phyloP scores from a whole-genome alignment of 2,113 vertebrate species.

The Cyprinus carpio region DNA sequence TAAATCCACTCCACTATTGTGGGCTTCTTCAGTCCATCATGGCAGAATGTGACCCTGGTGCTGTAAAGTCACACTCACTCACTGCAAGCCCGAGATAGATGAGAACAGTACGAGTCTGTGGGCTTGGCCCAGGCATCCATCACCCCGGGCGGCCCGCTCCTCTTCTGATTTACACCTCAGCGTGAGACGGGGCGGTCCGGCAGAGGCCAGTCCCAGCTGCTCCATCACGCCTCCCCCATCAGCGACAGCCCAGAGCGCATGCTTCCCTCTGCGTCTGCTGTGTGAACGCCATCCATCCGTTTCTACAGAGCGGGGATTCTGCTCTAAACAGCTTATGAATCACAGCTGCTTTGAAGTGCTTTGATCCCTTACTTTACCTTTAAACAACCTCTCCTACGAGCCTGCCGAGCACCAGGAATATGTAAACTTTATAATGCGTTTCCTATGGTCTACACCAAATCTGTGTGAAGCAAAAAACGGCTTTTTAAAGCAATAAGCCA shows the following conservation, averaged over 20 bases:
- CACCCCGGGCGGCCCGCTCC: slow-evolving; percentile 57
- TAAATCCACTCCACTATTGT: slow-evolving; percentile 63
- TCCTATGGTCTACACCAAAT: slow-evolving; percentile 8
- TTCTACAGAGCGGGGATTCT: slow-evolving; percentile 72
- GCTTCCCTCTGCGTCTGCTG: slow-evolving; percentile 49
- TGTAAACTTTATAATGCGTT: slow-evolving; percentile 4
- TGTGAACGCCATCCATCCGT: slow-evolving; percentile 63
- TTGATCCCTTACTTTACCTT: slow-evolving; percentile 75
- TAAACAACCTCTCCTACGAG: slow-evolving; percentile 69
- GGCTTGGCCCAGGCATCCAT: slow-evolving; percentile 67
- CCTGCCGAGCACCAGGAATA: slow-evolving; percentile 23
- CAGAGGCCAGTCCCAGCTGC: slow-evolving; percentile 55
- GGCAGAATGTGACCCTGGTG: slow-evolving; percentile 47
- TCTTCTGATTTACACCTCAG: slow-evolving; percentile 68
- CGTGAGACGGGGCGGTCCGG: slow-evolving; percentile 54
- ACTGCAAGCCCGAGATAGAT: slow-evolving; percentile 60
- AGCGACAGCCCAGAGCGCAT: slow-evolving; percentile 43
- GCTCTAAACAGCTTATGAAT: slow-evolving; percentile 73
- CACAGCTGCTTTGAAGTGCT: slow-evolving; percentile 73
- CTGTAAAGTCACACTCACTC: slow-evolving; percentile 50
- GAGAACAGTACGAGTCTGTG: slow-evolving; percentile 61
- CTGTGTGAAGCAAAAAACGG: background rate
- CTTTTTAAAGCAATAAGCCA: background rate
- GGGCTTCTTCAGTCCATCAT: slow-evolving; percentile 44
- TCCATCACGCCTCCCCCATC: slow-evolving; percentile 63